Evolutionary conservation across 1,140 invertebrate species (phyloP).

Genomic region (Coboldia fuscipes): DNA sequence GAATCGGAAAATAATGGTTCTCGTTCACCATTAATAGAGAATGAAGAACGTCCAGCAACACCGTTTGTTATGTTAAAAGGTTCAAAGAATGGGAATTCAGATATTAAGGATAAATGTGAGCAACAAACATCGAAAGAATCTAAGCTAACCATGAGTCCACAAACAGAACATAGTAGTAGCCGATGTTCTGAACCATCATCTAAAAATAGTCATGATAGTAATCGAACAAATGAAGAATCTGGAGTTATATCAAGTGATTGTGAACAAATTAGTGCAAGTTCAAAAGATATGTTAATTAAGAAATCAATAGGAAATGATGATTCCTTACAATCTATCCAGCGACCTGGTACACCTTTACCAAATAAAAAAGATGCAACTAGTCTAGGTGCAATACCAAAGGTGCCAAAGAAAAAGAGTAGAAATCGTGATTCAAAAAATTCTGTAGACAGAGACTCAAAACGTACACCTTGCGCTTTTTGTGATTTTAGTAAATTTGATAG

Average conservation of each 20-base stretch:
- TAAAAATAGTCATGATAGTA: neutral
- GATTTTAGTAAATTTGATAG: too few relatives aligned
- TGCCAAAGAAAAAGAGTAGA: too few relatives aligned
- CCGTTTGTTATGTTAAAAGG: neutral
- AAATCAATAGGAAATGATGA: constrained; percentile 8
- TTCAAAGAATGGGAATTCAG: neutral
- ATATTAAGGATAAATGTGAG: neutral
- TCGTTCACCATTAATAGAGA: constrained; percentile 28
- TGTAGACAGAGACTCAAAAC: constrained; percentile 17
- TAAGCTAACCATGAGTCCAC: too few relatives aligned
- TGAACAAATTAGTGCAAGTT: constrained; percentile 35
- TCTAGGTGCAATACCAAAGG: constrained; percentile 5
- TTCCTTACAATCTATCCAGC: neutral
- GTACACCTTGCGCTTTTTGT: constrained; percentile 14
- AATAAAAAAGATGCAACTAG: neutral
- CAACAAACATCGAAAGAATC: too few relatives aligned
- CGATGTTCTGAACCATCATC: too few relatives aligned
- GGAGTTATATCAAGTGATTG: constrained; percentile 18
- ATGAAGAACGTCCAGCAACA: neutral
- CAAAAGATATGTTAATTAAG: constrained; percentile 33
- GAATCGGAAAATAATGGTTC: constrained; percentile 36
- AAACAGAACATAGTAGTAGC: too few relatives aligned
- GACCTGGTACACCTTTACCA: neutral
- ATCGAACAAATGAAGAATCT: constrained; percentile 8
- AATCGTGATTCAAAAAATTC: constrained; percentile 14